Base-by-base conservation (phyloP, 2,888 invertebrate genomes). In the Dryobota labecula region DNA sequence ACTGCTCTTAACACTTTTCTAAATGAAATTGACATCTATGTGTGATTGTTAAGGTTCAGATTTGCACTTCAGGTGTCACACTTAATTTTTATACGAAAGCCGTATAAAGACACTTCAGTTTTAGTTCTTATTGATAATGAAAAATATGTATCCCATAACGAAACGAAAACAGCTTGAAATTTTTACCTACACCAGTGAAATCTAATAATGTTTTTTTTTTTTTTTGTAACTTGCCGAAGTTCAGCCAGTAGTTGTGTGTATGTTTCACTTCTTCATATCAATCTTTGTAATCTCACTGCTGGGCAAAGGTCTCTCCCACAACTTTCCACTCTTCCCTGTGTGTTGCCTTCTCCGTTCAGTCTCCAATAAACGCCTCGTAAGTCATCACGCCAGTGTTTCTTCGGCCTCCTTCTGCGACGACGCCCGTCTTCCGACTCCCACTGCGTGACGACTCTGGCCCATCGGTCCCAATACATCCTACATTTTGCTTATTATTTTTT, bases 71-170 rank as follows among this genome's bases (percentile, higher is more conserved):
- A 53, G 6, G 6, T 5, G 41, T 36, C 27, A 43, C n/a, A 24
- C 24, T 27, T 6, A 45, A 56, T 47, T 30, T 67, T 2, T 47
- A 2, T 30, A 36, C 27, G 36, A 69, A 38, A 54, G 24, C 15
- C 63, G 3, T 51, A 41, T 24, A 33, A 43, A 33, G 51, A 63
- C 51, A 67, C 13, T 36, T 27, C n/a, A 20, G 53, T 53, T 53
- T 38, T 63, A 38, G 27, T 38, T 53, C 5, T 38, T 38, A 15
- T 63, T 20, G 13, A 38, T 36, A 51, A 51, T 18, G 13, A 20
- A 18, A 36, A 6, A 13, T 20, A 36, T 36, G 56, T 57, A 33
- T n/a, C 33, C 8, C n/a, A n/a, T 18, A 36, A 36, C 5, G n/a
- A n/a, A 56, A 57, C n/a, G n/a, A 18, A 57, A 15, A 57, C 15